Conservation (phyloP, 2,113 vertebrate species). For the Sander vitreus region DNA sequence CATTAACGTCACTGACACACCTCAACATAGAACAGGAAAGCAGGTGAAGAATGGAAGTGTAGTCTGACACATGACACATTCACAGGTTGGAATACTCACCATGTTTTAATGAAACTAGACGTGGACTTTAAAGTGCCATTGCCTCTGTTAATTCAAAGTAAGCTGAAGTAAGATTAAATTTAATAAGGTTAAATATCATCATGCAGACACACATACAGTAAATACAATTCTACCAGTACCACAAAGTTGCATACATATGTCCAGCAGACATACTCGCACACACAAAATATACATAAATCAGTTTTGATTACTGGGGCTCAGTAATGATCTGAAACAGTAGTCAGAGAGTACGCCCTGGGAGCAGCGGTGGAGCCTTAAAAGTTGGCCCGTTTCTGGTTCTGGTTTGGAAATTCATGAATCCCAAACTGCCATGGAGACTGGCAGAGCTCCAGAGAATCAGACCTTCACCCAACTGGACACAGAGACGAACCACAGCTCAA, state of each 20-base stretch:
- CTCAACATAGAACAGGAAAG: constrained; percentile 29
- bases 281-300: constrained; percentile 70
- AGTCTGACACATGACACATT: constrained; percentile 33
- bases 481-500: constrained; percentile 50
- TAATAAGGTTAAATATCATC: constrained; percentile 37
- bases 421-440: constrained; percentile 67
- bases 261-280: constrained; percentile 44
- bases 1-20: constrained; percentile 55
- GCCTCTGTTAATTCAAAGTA: constrained; percentile 30
- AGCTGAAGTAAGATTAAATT: constrained; percentile 22
- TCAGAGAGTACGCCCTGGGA: constrained; percentile 59
- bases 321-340: constrained; percentile 79
- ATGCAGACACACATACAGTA: constrained; percentile 14
- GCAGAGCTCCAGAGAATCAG: constrained; percentile 74
- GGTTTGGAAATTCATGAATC: constrained; percentile 79
- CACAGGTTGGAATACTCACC: constrained; percentile 19
- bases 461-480: constrained; percentile 66
- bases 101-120: neutral
- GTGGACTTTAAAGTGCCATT: constrained; percentile 14
- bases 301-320: constrained; percentile 69
- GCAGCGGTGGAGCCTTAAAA: constrained; percentile 57
- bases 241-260: constrained; percentile 34
- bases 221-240: constrained; percentile 42
- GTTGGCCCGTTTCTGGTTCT: constrained; percentile 63
- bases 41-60: constrained; percentile 26